Conservation (phyloP, 2,888 invertebrate species). For the Drosophila testacea region DNA sequence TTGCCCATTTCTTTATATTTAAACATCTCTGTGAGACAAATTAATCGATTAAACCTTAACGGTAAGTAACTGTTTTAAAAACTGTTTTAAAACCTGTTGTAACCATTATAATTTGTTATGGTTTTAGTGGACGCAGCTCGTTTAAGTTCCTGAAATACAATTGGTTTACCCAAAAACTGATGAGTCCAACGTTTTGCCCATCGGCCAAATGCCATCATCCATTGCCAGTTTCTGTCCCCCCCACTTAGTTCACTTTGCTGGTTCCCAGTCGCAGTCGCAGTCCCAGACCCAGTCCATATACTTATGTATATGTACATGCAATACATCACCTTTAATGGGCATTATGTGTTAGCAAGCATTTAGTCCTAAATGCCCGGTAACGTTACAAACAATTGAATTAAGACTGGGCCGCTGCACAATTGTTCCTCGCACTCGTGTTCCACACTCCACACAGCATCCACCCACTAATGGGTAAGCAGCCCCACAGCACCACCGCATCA, state of each 20-base stretch:
- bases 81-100: not conserved
- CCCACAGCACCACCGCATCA: too few relatives aligned
- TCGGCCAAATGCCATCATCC: not conserved
- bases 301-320: slow-evolving; percentile 11
- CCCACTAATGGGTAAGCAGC: not conserved
- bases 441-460: not conserved
- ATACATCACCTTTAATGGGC: slow-evolving; percentile 73
- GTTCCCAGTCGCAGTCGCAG: too few relatives aligned
- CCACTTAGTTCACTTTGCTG: not conserved
- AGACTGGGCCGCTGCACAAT: slow-evolving; percentile 54
- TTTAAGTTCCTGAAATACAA: slow-evolving; percentile 1
- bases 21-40: not conserved
- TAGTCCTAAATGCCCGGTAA: slow-evolving; percentile 63
- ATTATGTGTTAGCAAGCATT: slow-evolving; percentile 73
- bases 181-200: not conserved
- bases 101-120: not conserved
- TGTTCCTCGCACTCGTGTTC: slow-evolving; percentile 3
- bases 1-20: not conserved
- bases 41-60: too few relatives aligned
- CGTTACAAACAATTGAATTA: slow-evolving; percentile 74
- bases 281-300: not conserved
- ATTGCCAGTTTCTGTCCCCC: not conserved
- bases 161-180: slow-evolving; percentile 3
- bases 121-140: not conserved
- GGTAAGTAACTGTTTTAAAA: not conserved